Conservation (phyloP, 2,888 invertebrate species). For the Neoascia interrupta region DNA sequence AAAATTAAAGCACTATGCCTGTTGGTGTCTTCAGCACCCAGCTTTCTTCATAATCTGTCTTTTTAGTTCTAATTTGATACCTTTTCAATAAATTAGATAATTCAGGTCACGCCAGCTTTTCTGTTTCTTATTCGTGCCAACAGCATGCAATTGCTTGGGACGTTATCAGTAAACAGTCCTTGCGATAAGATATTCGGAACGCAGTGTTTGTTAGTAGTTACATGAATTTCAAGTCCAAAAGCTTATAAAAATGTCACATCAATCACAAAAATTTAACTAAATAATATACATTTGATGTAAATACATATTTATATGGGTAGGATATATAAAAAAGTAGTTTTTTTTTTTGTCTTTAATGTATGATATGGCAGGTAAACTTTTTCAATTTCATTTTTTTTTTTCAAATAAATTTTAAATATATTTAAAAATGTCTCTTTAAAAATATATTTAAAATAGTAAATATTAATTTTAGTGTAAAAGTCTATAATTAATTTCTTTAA, state of each 20-base stretch:
- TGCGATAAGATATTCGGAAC: constrained; percentile 45
- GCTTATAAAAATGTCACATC: constrained; percentile 46
- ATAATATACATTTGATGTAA: constrained; percentile 5
- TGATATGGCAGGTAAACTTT: constrained; percentile 65
- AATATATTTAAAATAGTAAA: constrained; percentile 38
- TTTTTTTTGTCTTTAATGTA: no score
- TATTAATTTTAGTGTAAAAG: background rate
- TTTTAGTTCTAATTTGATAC: no score
- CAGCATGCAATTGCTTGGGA: constrained; percentile 30
- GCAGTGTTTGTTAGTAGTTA: no score
- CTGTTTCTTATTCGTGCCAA: no score
- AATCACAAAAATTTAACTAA: constrained; percentile 8
- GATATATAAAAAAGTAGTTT: constrained; percentile 6
- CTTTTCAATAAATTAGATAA: no score
- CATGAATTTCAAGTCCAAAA: background rate
- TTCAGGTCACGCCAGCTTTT: no score
- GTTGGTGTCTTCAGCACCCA: no score
- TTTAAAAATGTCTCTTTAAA: constrained; percentile 5
- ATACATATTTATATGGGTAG: constrained; percentile 9
- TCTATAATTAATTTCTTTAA: background rate
- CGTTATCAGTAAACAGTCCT: constrained; percentile 14
- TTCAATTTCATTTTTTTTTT: constrained; percentile 7
- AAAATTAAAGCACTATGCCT: no score
- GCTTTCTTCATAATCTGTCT: no score
- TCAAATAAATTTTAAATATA: constrained; percentile 35